Base-by-base conservation (phyloP, 2,797 vertebrate species). In the Pangasius mekongensis region DNA sequence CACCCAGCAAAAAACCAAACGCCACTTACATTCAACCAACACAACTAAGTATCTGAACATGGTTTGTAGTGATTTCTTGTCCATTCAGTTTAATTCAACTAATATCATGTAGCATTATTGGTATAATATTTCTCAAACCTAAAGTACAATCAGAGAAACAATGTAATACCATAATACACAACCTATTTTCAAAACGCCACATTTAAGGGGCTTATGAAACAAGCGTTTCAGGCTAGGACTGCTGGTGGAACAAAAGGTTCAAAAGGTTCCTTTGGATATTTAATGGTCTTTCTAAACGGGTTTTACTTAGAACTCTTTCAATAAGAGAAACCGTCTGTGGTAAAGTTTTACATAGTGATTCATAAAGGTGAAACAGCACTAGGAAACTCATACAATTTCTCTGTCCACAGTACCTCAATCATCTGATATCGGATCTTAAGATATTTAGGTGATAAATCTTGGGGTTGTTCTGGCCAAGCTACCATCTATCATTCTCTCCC, bases 331-430 rank as follows among this genome's bases (percentile, higher is more conserved):
- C 36, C 13, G 30, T 64, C 24, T 69, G 83, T 54, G 64, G n/a
- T 84, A 36, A 69, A 69, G 64, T 84, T 84, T 69, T 69, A 54
- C 62, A 67, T 67, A 49, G 82, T 52, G 47, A 84, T 24, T 67
- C 62, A 36, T 30, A 67, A 83, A 84, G 64, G 64, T 84, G 47
- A 67, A 84, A 22, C 64, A 84, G 47, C 43, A 56, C n/a, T 22
- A 24, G 43, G 64, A 83, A 49, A n/a, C 43, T 66, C 43, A 47
- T 11, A 49, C 60, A 33, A 84, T 69, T 52, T 84, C 52, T 54
- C 64, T 36, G 10, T 84, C 43, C 47, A 66, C 39, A 83, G 43
- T 52, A 52, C 16, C 27, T 52, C 24, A 84, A 84, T 54, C 10
- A 69, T 54, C 64, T 69, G 47, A 69, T 69, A 69, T 22, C 36